phyloP scores from a whole-genome alignment of 2,113 vertebrate species.

The Tringa solitaria region DNA sequence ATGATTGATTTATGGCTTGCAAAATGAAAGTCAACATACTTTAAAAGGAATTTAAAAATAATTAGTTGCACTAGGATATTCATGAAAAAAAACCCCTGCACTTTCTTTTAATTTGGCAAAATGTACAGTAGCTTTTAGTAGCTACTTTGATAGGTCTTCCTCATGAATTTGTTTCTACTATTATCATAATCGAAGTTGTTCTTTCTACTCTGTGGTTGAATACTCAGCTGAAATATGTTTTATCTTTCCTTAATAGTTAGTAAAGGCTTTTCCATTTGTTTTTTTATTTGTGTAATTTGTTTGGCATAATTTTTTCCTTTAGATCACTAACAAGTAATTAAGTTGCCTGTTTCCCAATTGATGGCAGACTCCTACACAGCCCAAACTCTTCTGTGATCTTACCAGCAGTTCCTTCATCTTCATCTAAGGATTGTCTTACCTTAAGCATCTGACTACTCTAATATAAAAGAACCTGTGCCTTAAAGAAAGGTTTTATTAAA shows the following conservation, averaged over 20 bases:
- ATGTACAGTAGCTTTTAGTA: background rate
- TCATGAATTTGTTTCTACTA: background rate
- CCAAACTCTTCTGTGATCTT: background rate
- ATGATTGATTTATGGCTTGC: background rate
- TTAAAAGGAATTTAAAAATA: background rate
- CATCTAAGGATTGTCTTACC: background rate
- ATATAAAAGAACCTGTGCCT: background rate
- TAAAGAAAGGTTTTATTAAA: background rate
- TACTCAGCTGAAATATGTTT: background rate
- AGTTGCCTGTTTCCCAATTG: background rate
- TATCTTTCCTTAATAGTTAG: background rate
- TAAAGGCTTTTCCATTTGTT: background rate
- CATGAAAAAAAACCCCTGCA: background rate
- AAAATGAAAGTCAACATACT: background rate
- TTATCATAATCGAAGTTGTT: background rate
- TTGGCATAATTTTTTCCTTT: background rate
- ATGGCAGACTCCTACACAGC: background rate
- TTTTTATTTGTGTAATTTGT: background rate
- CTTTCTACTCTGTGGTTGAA: background rate
- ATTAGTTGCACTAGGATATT: background rate
- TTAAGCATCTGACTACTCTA: background rate
- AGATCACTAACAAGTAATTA: background rate
- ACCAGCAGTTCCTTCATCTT: background rate
- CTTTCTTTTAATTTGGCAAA: background rate
- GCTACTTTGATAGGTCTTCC: background rate